These are phyloP conservation scores for Listronotus bonariensis DNA, from an alignment of 1,140 invertebrate genomes.

Conservation along the genomic window DNA sequence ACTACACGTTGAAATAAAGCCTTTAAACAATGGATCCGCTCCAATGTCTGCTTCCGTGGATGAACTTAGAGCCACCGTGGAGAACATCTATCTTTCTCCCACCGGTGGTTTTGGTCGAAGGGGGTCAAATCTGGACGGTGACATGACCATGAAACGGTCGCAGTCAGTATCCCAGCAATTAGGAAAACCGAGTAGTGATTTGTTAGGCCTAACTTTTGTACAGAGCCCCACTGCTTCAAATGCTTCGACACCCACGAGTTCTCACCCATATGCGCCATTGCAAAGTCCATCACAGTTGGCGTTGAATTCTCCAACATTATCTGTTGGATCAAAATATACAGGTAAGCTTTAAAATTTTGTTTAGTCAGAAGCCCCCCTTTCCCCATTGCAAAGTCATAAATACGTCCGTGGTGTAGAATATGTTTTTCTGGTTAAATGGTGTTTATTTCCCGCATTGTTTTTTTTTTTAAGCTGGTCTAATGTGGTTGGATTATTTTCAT, in stretches of 20 bases:
- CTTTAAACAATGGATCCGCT: conserved; percentile 82
- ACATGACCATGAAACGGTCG: conserved; percentile 75
- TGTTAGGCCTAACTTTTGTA: conserved; percentile 76
- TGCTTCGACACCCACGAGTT: conserved; percentile 84
- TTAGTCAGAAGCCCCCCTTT: not conserved
- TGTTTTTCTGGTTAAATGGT: no score
- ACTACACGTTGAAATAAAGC: conserved; percentile 95
- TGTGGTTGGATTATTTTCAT: no score
- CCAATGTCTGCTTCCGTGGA: conserved; percentile 93
- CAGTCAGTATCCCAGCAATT: conserved; percentile 79
- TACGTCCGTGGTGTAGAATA: no score
- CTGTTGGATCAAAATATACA: conserved; percentile 62
- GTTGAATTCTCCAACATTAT: conserved; percentile 57
- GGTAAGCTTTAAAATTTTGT: conserved; percentile 45
- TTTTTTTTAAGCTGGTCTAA: no score
- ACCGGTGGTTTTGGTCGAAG: conserved; percentile 63
- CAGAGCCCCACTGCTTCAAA: conserved; percentile 80
- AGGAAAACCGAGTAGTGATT: conserved; percentile 79
- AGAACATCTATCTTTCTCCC: conserved; percentile 87
- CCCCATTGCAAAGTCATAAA: no score
- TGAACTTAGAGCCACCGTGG: conserved; percentile 89
- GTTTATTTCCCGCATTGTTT: no score
- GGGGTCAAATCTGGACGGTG: conserved; percentile 63
- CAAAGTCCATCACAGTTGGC: conserved; percentile 67
- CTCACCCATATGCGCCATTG: conserved; percentile 80